A percentile compares a stretch with the other conserved stretches of the same genome.
These are phyloP conservation scores for Tachysurus fulvidraco DNA, from an alignment of 2,113 vertebrate species.

Conservation along the genomic window DNA sequence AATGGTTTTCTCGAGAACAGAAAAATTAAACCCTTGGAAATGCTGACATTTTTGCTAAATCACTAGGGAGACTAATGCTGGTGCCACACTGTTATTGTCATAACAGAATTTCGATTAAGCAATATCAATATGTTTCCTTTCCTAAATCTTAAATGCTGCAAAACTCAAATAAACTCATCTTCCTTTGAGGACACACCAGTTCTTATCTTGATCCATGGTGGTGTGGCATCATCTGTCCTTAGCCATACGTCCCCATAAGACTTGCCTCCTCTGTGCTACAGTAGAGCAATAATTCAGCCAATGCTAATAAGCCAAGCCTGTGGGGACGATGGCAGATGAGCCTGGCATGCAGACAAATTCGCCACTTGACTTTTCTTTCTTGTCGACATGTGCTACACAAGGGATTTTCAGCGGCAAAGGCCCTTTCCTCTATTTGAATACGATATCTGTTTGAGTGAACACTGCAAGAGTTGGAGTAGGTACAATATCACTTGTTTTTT, in stretches of 20 bases:
- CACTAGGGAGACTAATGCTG: slow-evolving; percentile 41
- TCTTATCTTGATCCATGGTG: slow-evolving; percentile 24
- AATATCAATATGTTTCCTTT: slow-evolving; percentile 40
- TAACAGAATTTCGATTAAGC: slow-evolving; percentile 43
- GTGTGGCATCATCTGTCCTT: slow-evolving; percentile 42
- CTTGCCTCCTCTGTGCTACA: slow-evolving; percentile 71
- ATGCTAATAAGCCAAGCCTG: slow-evolving; percentile 82
- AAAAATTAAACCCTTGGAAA: slow-evolving; percentile 34
- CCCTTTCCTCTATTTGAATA: slow-evolving; percentile 81
- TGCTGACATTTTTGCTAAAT: slow-evolving; percentile 52
- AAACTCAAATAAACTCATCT: slow-evolving; percentile 37
- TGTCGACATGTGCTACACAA: slow-evolving; percentile 72
- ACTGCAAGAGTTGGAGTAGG: slow-evolving; percentile 59
- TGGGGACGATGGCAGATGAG: slow-evolving; percentile 75
- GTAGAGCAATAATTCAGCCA: slow-evolving; percentile 81
- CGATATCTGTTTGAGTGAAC: slow-evolving; percentile 73
- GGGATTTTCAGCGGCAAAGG: slow-evolving; percentile 81
- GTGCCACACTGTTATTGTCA: slow-evolving; percentile 41
- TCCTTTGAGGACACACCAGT: slow-evolving; percentile 37
- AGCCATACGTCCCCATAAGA: slow-evolving; percentile 37
- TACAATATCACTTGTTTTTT: slow-evolving; percentile 80
- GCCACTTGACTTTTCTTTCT: slow-evolving; percentile 79
- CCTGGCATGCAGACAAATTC: slow-evolving; percentile 80
- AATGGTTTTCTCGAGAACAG: slow-evolving; percentile 1
- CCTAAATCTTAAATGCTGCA: slow-evolving; percentile 34